phyloP scores from a whole-genome alignment of 1,140 invertebrate species.

The Drosophila serrata region DNA sequence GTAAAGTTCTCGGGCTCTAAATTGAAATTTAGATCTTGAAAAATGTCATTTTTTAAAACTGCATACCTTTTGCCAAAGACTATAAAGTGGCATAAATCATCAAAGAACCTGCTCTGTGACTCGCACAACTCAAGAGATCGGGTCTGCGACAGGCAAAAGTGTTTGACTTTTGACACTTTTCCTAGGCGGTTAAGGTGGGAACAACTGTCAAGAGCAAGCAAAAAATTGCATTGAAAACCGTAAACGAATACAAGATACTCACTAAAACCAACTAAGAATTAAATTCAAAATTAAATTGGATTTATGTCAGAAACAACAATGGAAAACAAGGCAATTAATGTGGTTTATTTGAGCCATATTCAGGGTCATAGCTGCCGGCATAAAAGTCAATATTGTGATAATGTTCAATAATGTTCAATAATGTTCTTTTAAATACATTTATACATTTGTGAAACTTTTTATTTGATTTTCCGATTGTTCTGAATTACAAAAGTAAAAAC shows the following conservation, averaged over 20 bases:
- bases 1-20: background rate
- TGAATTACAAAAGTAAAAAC: background rate
- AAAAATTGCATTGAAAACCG: background rate
- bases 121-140: conserved; percentile 24
- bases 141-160: conserved; percentile 45
- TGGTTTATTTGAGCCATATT: background rate
- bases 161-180: conserved; percentile 64
- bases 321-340: conserved; percentile 1
- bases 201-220: conserved; percentile 39
- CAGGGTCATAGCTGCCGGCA: background rate
- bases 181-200: conserved; percentile 11
- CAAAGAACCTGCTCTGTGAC: conserved; percentile 14
- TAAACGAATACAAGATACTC: conserved; percentile 8
- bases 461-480: background rate
- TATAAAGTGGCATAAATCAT: conserved; percentile 55
- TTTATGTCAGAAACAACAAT: background rate
- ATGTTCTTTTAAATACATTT: background rate
- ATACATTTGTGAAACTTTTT: background rate
- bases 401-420: no score
- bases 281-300: conserved; percentile 8
- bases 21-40: background rate
- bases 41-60: background rate
- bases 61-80: conserved; percentile 1
- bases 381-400: background rate
- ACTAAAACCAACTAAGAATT: background rate